Evolutionary conservation across 2,888 invertebrate species (phyloP).

Genomic region (Aspidapion aeneum): DNA sequence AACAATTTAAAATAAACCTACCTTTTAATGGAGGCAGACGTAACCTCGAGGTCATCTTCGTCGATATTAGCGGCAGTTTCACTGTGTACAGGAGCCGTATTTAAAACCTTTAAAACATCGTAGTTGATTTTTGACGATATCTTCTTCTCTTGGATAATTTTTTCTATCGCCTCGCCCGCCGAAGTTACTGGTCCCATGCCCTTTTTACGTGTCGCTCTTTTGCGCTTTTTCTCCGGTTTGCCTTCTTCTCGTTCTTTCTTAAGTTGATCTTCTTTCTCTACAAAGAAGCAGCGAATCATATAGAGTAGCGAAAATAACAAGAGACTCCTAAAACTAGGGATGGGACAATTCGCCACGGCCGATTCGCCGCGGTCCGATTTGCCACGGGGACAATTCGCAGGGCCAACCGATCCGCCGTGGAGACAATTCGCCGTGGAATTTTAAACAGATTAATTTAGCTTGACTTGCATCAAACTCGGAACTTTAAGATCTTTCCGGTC

Average conservation of each 20-base stretch:
- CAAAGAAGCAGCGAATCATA: too few species aligned
- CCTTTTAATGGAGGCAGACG: slow-evolving; percentile 30
- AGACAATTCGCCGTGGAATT: too few species aligned
- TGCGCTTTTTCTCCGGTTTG: slow-evolving; percentile 77
- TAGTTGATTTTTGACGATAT: slow-evolving; percentile 98
- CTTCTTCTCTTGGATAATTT: slow-evolving; percentile 93
- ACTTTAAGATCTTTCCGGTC: too few species aligned
- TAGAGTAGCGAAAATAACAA: too few species aligned
- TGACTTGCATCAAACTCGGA: too few species aligned
- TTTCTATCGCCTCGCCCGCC: slow-evolving; percentile 81
- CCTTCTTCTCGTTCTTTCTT: slow-evolving; percentile 83
- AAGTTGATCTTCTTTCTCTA: slow-evolving; percentile 77
- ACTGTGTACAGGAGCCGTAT: slow-evolving; percentile 42
- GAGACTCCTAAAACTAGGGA: too few species aligned
- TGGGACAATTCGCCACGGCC: too few species aligned
- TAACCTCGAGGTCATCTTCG: slow-evolving; percentile 19
- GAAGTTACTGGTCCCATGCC: slow-evolving; percentile 63
- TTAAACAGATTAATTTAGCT: too few species aligned
- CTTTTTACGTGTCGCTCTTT: slow-evolving; percentile 61
- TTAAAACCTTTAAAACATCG: slow-evolving; percentile 86
- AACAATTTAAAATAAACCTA: slow-evolving; percentile 12
- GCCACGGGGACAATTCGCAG: too few species aligned
- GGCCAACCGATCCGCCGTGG: too few species aligned
- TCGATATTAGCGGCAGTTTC: slow-evolving; percentile 31
- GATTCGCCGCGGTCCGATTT: too few species aligned